Base-by-base conservation (phyloP, 2,888 invertebrate genomes). In the Lasioglossum lativentre region DNA sequence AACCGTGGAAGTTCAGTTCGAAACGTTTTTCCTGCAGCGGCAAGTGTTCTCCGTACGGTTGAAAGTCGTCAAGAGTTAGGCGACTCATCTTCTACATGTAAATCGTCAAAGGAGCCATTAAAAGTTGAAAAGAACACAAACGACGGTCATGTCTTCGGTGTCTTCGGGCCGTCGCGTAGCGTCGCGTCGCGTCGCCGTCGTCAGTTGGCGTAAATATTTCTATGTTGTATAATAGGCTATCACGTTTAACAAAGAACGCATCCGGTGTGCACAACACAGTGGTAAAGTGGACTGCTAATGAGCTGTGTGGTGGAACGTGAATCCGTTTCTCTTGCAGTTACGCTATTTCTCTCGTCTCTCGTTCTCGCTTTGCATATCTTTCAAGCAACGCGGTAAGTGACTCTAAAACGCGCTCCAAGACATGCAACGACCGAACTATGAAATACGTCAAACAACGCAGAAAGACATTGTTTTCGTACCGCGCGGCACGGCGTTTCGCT, bases 211-310 rank as follows among this genome's bases (percentile, higher is more conserved):
- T 34, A 52, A 38, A 56, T 79, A 12, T 79, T 72, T 52, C 71
- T 19, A 45, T 27, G 45, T 79, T 81, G 40, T 59, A 63, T 63
- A 78, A 82, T 70, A 59, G 52, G 56, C 71, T 52, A 79, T 63
- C 30, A 30, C n/a, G 75, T 68, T 75, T 5, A 75, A 56, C 78
- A 71, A 78, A 78, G 30, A 56, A 78, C 40, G 38, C 71, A 45
- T 63, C 68, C 47, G 45, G 47, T 70, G 75, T 52, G 47, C 30
- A 73, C 66, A 71, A 27, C 73, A 45, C 47, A 59, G 83, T 82
- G 75, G 80, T 83, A 88, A 88, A 89, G 89, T 87, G 79, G 85
- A 88, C 81, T 91, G 83, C 84, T 90, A 91, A 91, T 88, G 68
- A 68, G 68, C 34, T 34, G 66, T 23, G 34, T 88, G 87, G 88